A percentile compares a stretch with the other conserved stretches of the same genome.
Conservation (phyloP, 2,113 vertebrate species). For the Pollachius pollachius region DNA sequence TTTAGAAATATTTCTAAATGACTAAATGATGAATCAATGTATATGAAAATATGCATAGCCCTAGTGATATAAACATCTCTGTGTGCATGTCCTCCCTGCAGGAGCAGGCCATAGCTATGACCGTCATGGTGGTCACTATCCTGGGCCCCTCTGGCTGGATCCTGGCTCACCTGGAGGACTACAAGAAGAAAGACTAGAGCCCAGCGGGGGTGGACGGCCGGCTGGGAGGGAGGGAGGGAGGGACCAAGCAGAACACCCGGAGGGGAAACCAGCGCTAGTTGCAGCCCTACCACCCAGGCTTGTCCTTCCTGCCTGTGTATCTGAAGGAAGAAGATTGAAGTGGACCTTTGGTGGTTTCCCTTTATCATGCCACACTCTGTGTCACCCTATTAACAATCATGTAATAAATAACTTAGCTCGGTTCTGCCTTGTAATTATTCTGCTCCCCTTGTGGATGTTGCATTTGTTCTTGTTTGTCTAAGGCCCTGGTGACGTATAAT, state of each 20-base stretch:
- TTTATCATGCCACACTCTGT: too few species aligned
- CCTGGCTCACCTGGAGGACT: conserved; percentile 65
- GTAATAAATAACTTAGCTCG: too few species aligned
- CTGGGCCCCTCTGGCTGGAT: conserved; percentile 72
- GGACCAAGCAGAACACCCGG: neutral
- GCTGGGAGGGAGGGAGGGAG: neutral
- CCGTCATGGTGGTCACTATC: conserved; percentile 12
- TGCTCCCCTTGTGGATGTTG: too few species aligned
- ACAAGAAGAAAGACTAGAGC: conserved; percentile 50
- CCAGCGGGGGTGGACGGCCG: neutral
- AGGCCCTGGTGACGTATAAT: too few species aligned
- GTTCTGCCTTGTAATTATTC: too few species aligned
- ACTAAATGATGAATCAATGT: too few species aligned
- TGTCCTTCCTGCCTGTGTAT: neutral
- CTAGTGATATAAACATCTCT: too few species aligned
- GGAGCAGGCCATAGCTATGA: conserved; percentile 67
- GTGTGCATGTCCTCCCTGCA: conserved; percentile 34
- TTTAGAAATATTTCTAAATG: too few species aligned
- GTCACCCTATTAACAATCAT: too few species aligned
- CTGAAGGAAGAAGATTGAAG: neutral
- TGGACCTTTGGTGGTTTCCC: neutral
- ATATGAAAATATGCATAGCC: neutral
- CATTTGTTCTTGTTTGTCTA: too few species aligned
- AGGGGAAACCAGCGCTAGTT: neutral
- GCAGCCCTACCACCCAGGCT: neutral